phyloP scores from a whole-genome alignment of 2,888 invertebrate genomes.

The Pachliopta kotzebuea region DNA sequence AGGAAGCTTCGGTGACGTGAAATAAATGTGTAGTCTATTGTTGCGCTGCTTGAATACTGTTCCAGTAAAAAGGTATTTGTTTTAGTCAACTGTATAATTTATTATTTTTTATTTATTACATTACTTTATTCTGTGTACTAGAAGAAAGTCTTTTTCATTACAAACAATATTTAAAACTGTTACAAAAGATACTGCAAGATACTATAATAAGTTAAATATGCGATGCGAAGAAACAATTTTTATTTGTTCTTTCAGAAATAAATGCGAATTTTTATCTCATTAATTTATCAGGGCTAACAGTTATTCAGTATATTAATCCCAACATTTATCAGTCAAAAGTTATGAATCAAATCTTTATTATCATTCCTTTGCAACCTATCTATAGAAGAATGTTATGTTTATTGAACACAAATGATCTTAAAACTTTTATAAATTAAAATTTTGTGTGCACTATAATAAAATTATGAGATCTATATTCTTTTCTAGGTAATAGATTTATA shows the following conservation, averaged over 20 bases:
- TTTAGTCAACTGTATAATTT: conserved; percentile 12
- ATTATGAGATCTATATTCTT: no score
- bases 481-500: no score
- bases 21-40: conserved; percentile 26
- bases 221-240: no score
- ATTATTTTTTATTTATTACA: conserved; percentile 19
- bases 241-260: no score
- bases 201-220: no score
- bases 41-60: conserved; percentile 21
- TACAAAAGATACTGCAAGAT: no score
- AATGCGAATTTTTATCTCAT: no score
- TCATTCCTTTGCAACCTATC: no score
- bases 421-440: no score
- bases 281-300: neutral
- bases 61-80: conserved; percentile 15
- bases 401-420: no score
- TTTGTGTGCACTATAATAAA: no score
- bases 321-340: neutral
- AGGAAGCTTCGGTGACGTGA: conserved; percentile 18
- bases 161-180: neutral
- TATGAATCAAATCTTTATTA: neutral
- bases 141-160: neutral
- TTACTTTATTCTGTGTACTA: conserved; percentile 1
- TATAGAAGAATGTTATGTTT: no score
- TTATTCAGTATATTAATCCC: neutral